Conservation (phyloP, 2,797 vertebrate genomes). For the Pipistrellus pipistrellus region DNA sequence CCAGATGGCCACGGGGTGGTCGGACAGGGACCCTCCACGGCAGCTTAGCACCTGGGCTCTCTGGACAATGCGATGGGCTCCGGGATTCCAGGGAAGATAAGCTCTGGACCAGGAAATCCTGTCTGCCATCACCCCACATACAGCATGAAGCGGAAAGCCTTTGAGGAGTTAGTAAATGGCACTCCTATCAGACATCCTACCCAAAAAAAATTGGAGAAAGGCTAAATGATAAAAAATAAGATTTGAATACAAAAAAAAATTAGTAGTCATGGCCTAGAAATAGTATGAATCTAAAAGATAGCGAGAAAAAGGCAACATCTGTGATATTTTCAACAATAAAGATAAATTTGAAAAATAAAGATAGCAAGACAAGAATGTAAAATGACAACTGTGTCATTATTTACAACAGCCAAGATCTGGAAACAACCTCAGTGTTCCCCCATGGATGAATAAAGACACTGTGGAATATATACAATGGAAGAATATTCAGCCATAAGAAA, state of each 20-base stretch:
- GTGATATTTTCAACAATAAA: too few relatives aligned
- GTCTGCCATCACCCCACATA: neutral
- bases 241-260: neutral
- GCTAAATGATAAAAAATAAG: slow-evolving; percentile 31
- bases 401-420: neutral
- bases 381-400: neutral
- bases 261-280: neutral
- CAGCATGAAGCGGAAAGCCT: neutral
- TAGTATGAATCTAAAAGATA: neutral
- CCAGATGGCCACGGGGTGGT: slow-evolving; percentile 55
- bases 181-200: neutral
- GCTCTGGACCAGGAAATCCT: neutral
- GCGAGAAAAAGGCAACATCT: slow-evolving; percentile 5
- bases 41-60: slow-evolving; percentile 55
- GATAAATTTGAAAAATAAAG: neutral
- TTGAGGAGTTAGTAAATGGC: neutral
- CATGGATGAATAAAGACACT: neutral
- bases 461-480: neutral
- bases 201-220: neutral
- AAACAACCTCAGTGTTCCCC: neutral
- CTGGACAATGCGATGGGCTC: slow-evolving; percentile 55
- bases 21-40: neutral
- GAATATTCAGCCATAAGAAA: neutral
- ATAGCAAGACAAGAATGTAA: neutral
- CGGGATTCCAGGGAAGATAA: neutral